Conservation (phyloP, 2,888 invertebrate genomes). For the Alsophila aescularia region DNA sequence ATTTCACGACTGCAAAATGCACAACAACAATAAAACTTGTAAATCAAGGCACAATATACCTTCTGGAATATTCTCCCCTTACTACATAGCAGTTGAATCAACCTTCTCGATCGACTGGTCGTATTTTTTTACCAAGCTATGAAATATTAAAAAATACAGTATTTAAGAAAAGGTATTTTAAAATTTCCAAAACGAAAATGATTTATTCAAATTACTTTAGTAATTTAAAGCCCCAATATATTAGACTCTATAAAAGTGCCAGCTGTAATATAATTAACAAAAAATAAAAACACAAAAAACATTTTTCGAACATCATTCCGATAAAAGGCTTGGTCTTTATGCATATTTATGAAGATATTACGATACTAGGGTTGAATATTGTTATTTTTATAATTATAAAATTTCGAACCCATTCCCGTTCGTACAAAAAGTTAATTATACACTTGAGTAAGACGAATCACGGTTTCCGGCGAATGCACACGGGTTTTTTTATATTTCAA, state of each 20-base stretch:
- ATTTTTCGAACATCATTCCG: slow-evolving; percentile 36
- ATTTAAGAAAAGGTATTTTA: too few relatives aligned
- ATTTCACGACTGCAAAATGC: too few relatives aligned
- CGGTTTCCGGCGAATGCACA: slow-evolving; percentile 32
- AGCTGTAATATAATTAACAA: not conserved
- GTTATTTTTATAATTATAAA: slow-evolving; percentile 31
- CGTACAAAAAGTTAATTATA: slow-evolving; percentile 38
- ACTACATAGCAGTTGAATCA: too few relatives aligned
- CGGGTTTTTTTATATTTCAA: slow-evolving; percentile 10
- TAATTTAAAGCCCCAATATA: slow-evolving; percentile 5
- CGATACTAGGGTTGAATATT: slow-evolving; percentile 34
- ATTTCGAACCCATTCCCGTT: slow-evolving; percentile 29
- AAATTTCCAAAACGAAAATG: not conserved
- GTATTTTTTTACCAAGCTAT: too few relatives aligned
- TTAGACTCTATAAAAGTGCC: slow-evolving; percentile 9
- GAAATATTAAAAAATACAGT: too few relatives aligned
- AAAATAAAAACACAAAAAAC: slow-evolving; percentile 19
- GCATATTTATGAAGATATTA: slow-evolving; percentile 48
- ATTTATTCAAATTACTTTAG: not conserved
- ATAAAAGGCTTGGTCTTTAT: slow-evolving; percentile 42
- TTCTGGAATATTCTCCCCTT: too few relatives aligned
- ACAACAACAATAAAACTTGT: too few relatives aligned
- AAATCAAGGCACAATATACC: too few relatives aligned
- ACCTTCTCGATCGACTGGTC: too few relatives aligned
- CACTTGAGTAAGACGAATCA: slow-evolving; percentile 36